Conservation (phyloP, 2,888 invertebrate genomes). For the Heteropelma amictum region DNA sequence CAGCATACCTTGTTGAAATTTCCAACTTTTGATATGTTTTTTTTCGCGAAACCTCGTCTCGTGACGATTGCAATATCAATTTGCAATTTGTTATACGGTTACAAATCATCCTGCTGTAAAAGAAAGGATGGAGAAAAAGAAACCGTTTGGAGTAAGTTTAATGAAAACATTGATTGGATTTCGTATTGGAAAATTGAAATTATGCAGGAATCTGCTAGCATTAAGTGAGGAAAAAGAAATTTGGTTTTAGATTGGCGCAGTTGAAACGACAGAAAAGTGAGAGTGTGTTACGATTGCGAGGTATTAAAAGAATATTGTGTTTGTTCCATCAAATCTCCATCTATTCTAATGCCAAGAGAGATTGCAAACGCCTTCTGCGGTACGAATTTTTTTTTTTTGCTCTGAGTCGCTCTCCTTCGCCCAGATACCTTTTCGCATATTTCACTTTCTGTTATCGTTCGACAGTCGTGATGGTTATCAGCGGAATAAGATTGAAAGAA, state of each 20-base stretch:
- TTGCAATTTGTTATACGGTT: constrained; percentile 63
- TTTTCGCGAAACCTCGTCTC: constrained; percentile 14
- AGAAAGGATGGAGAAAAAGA: background rate
- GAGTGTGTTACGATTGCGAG: constrained; percentile 29
- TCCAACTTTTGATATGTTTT: background rate
- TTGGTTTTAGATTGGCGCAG: constrained; percentile 16
- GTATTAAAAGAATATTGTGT: constrained; percentile 63
- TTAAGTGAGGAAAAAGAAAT: constrained; percentile 12
- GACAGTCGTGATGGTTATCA: constrained; percentile 6
- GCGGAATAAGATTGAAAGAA: constrained; percentile 42
- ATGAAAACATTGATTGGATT: background rate
- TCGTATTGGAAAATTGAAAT: constrained; percentile 43
- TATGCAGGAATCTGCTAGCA: constrained; percentile 6
- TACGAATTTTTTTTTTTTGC: too few relatives aligned
- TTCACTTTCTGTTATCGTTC: constrained; percentile 5
- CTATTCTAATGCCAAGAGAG: constrained; percentile 56
- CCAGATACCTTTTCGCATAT: background rate
- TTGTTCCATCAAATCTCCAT: constrained; percentile 70
- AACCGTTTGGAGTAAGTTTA: constrained; percentile 34
- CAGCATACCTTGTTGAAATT: background rate
- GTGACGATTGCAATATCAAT: constrained; percentile 63
- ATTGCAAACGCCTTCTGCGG: constrained; percentile 25
- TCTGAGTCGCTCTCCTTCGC: background rate
- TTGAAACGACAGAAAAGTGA: background rate
- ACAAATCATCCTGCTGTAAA: constrained; percentile 60